A percentile compares a stretch with the other conserved stretches of the same genome.
phyloP scores from a whole-genome alignment of 2,888 invertebrate species.

The Agrilus cyanescens region DNA sequence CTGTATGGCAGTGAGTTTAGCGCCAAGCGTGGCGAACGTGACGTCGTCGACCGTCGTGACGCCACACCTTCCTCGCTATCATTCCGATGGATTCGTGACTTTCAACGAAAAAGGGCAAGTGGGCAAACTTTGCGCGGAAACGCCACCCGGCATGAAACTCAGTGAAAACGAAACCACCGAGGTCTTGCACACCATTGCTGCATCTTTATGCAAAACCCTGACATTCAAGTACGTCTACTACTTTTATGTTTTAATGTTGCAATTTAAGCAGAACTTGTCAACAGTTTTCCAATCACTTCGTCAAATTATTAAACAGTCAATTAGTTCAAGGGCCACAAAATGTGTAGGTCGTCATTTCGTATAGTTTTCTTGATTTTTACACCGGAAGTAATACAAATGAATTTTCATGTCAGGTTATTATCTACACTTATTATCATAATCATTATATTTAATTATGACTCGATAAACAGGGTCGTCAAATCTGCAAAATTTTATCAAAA shows the following conservation, averaged over 20 bases:
- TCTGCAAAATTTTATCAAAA: background rate
- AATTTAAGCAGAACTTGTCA: too few relatives aligned
- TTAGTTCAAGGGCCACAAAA: too few relatives aligned
- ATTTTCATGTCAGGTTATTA: too few relatives aligned
- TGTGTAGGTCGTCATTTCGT: too few relatives aligned
- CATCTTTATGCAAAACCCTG: constrained; percentile 64
- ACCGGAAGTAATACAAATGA: background rate
- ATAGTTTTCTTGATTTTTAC: too few relatives aligned
- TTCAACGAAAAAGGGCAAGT: constrained; percentile 73
- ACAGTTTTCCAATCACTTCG: too few relatives aligned
- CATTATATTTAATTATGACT: too few relatives aligned
- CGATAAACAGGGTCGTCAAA: too few relatives aligned
- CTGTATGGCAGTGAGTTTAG: constrained; percentile 53
- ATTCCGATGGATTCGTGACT: constrained; percentile 68
- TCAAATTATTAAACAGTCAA: too few relatives aligned
- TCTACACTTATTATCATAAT: too few relatives aligned
- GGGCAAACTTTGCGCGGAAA: constrained; percentile 74
- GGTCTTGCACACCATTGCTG: constrained; percentile 54
- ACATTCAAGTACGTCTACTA: constrained; percentile 56
- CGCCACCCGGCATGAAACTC: constrained; percentile 48
- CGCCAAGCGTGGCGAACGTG: constrained; percentile 54
- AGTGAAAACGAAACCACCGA: constrained; percentile 32
- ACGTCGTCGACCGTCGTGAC: constrained; percentile 51
- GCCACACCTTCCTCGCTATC: constrained; percentile 58
- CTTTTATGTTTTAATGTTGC: too few relatives aligned